Conservation (phyloP, 2,797 vertebrate genomes). For the Hybognathus amarus region DNA sequence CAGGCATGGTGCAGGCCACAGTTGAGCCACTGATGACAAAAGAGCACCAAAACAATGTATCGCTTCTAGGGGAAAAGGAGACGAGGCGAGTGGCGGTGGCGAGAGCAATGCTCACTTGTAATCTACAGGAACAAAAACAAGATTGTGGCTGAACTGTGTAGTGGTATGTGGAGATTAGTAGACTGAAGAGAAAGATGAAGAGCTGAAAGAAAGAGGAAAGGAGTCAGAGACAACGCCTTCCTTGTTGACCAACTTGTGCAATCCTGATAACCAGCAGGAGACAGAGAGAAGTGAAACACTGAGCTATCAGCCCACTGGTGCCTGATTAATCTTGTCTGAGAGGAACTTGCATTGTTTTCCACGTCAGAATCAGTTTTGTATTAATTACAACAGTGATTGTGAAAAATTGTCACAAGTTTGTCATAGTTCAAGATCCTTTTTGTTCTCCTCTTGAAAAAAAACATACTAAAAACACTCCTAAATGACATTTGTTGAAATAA, state of each 20-base stretch:
- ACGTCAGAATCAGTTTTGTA: background rate
- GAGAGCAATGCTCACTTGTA: background rate
- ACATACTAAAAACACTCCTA: conserved; percentile 31
- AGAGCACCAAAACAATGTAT: conserved; percentile 11
- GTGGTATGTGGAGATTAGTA: conserved; percentile 21
- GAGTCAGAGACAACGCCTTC: conserved; percentile 46
- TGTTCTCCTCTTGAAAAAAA: background rate
- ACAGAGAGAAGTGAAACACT: conserved; percentile 13
- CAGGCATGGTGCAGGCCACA: background rate
- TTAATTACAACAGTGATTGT: background rate
- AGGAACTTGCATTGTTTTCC: conserved; percentile 24
- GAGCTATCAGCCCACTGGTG: background rate
- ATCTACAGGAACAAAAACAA: conserved; percentile 20
- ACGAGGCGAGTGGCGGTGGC: background rate
- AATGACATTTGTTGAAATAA: background rate
- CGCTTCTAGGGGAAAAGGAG: background rate
- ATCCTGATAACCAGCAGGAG: conserved; percentile 43
- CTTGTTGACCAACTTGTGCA: conserved; percentile 44
- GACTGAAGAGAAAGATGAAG: conserved; percentile 18
- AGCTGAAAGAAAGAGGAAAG: conserved; percentile 51
- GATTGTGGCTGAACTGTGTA: conserved; percentile 28
- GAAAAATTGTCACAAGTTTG: conserved; percentile 4
- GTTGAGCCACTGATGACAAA: conserved; percentile 21
- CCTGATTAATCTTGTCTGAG: conserved; percentile 19
- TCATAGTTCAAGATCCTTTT: conserved; percentile 31